Percentiles rank a stretch among this genome's conserved stretches.
phyloP scores from a whole-genome alignment of 2,113 vertebrate genomes.

The Caloenas nicobarica region DNA sequence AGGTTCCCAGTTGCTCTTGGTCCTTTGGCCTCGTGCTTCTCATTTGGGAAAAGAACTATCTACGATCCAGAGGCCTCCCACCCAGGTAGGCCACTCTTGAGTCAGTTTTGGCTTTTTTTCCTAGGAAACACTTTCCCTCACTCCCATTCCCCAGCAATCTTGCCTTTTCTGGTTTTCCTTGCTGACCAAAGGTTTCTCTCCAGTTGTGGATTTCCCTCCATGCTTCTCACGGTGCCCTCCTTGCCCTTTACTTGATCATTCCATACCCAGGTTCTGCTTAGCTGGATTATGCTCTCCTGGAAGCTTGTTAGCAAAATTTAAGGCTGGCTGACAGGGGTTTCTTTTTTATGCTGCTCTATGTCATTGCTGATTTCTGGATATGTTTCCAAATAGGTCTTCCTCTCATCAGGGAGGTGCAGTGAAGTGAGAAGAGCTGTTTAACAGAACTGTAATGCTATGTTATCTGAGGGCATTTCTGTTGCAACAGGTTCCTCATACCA shows the following conservation, averaged over 20 bases:
- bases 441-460: not conserved
- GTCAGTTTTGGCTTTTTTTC: constrained; percentile 65
- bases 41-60: constrained; percentile 71
- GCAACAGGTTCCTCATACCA: not conserved
- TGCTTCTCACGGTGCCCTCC: constrained; percentile 14
- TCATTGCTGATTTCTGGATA: not conserved
- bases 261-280: constrained; percentile 15
- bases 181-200: constrained; percentile 48
- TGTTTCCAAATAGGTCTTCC: constrained; percentile 6
- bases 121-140: constrained; percentile 37
- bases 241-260: constrained; percentile 33
- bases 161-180: constrained; percentile 57
- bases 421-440: not conserved
- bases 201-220: constrained; percentile 28
- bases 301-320: not conserved
- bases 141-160: constrained; percentile 42
- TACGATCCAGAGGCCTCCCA: constrained; percentile 68
- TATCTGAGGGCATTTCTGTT: not conserved
- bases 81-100: constrained; percentile 70
- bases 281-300: not conserved
- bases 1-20: constrained; percentile 69
- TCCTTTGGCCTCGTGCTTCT: constrained; percentile 71
- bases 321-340: constrained; percentile 14
- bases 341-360: not conserved
- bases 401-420: not conserved